Conservation (phyloP, 1,140 invertebrate species). For the Harpegnathos saltator region DNA sequence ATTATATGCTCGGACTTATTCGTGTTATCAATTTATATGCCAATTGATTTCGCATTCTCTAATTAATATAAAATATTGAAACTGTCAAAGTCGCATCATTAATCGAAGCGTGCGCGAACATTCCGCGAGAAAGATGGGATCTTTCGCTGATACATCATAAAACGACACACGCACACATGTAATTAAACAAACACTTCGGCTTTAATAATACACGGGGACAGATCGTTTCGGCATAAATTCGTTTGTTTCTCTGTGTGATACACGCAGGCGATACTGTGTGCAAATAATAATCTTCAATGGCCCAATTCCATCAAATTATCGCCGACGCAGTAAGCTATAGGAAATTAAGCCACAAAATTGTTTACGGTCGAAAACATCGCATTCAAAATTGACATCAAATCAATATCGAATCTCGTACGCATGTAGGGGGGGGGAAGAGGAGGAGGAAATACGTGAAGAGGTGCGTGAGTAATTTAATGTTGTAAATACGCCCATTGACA, state of each 20-base stretch:
- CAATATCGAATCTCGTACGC: conserved; percentile 14
- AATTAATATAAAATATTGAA: conserved; percentile 41
- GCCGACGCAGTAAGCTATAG: neutral
- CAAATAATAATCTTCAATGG: conserved; percentile 57
- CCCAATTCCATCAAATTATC: conserved; percentile 57
- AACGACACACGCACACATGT: neutral
- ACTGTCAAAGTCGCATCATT: neutral
- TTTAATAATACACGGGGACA: conserved; percentile 22
- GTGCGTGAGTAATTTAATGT: conserved; percentile 10
- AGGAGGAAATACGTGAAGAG: neutral
- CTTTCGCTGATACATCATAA: conserved; percentile 6
- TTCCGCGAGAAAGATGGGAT: neutral
- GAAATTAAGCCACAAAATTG: conserved; percentile 52
- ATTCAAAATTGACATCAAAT: conserved; percentile 22
- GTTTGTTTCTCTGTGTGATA: conserved; percentile 11
- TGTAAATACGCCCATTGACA: neutral
- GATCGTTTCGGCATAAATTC: conserved; percentile 8
- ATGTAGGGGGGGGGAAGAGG: neutral
- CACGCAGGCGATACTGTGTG: conserved; percentile 1
- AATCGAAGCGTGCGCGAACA: neutral
- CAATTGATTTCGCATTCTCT: neutral
- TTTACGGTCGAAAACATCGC: conserved; percentile 33
- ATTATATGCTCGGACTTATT: conserved; percentile 16
- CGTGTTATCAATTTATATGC: conserved; percentile 6
- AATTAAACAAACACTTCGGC: conserved; percentile 48